Conservation (phyloP, 2,113 vertebrate genomes). For the Pomatorhinus ruficollis region DNA sequence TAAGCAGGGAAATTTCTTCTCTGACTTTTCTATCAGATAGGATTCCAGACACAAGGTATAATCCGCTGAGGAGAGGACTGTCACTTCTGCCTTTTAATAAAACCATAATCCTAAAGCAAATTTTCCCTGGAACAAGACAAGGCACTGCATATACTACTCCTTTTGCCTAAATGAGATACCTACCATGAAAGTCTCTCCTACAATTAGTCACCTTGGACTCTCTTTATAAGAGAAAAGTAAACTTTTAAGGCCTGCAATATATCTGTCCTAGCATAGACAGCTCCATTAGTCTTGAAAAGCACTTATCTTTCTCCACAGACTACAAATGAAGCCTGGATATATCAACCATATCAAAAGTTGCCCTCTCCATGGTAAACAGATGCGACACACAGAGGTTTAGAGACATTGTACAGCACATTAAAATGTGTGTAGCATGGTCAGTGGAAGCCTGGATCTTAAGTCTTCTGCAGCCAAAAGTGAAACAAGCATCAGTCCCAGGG, state of each 20-base stretch:
- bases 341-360: neutral
- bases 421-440: neutral
- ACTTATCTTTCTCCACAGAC: neutral
- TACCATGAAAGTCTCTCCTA: neutral
- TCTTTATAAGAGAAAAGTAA: neutral
- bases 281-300: neutral
- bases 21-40: neutral
- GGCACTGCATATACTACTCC: neutral
- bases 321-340: neutral
- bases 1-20: neutral
- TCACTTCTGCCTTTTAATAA: neutral
- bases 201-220: neutral
- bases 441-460: neutral
- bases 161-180: neutral
- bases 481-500: neutral
- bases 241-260: neutral
- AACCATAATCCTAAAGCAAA: neutral
- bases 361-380: neutral
- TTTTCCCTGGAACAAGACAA: neutral
- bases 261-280: neutral
- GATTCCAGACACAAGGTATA: neutral
- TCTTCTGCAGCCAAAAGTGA: neutral
- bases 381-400: fast-evolving
- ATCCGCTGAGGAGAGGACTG: neutral
- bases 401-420: fast-evolving